Evolutionary conservation across 2,113 vertebrate genomes (phyloP).

Genomic region (Irena cyanogastra): DNA sequence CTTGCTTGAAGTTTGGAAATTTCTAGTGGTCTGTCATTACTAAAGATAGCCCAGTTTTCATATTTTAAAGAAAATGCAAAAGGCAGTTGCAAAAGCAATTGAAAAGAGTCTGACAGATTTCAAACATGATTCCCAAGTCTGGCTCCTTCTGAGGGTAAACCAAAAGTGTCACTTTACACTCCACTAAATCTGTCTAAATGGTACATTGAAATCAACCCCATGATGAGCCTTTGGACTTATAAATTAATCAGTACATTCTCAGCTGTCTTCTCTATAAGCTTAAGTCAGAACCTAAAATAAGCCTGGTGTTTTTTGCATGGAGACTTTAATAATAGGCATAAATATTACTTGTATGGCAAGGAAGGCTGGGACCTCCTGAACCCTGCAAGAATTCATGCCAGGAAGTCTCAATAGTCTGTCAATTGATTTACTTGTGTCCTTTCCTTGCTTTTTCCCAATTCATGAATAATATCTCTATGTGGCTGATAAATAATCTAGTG

Average conservation of each 20-base stretch:
- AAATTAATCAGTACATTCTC: neutral
- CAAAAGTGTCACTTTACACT: neutral
- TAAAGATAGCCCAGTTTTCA: neutral
- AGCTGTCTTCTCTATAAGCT: neutral
- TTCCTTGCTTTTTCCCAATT: slow-evolving; percentile 31
- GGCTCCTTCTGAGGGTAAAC: neutral
- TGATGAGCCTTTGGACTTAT: neutral
- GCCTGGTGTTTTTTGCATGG: neutral
- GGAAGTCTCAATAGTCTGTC: neutral
- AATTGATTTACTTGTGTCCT: slow-evolving; percentile 42
- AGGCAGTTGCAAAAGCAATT: neutral
- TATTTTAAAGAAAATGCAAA: neutral
- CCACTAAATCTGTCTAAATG: neutral
- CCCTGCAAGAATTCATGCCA: neutral
- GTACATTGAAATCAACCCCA: neutral
- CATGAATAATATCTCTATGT: slow-evolving; percentile 23
- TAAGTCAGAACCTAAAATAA: slow-evolving; percentile 1
- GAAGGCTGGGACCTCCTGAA: neutral
- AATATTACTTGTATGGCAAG: neutral
- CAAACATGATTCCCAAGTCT: neutral
- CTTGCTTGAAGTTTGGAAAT: neutral
- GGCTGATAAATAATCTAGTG: slow-evolving; percentile 37
- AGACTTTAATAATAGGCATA: neutral
- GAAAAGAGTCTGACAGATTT: neutral
- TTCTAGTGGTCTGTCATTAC: neutral